Conservation (phyloP, 1,140 invertebrate species). For the Bradynema listronoti region DNA sequence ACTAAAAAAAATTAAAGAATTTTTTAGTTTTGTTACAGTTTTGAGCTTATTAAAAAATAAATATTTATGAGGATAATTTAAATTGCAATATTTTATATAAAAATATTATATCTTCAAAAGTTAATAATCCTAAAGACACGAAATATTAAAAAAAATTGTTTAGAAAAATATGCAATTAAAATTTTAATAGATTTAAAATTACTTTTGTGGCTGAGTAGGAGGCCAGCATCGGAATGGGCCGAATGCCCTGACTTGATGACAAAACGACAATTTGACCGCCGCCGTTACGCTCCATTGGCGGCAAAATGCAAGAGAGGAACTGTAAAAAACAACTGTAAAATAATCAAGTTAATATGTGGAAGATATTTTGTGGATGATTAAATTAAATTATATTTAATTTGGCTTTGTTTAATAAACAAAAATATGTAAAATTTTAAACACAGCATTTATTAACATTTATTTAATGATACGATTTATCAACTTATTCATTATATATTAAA, state of each 20-base stretch:
- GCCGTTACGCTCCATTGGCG: constrained; percentile 48
- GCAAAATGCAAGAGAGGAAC: constrained; percentile 49
- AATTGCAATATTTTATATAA: too few relatives aligned
- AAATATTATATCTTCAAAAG: background rate
- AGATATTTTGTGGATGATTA: background rate
- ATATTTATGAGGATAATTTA: constrained; percentile 1
- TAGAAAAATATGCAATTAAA: constrained; percentile 2
- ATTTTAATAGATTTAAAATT: background rate
- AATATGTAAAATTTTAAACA: too few relatives aligned
- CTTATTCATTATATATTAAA: too few relatives aligned
- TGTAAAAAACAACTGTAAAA: too few relatives aligned
- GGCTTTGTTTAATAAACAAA: too few relatives aligned
- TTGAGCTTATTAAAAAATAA: too few relatives aligned
- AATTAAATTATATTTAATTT: too few relatives aligned
- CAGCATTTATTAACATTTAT: too few relatives aligned
- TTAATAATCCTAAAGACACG: background rate
- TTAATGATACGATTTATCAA: too few relatives aligned
- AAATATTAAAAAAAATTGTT: background rate
- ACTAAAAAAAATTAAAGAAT: too few relatives aligned
- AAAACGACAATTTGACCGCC: constrained; percentile 54
- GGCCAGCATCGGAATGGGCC: constrained; percentile 49
- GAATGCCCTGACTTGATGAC: constrained; percentile 47
- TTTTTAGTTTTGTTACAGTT: too few relatives aligned
- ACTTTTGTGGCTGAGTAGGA: constrained; percentile 49
- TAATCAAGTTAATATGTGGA: background rate